These are phyloP conservation scores for Athalia circularis DNA, from an alignment of 2,888 invertebrate species.

Conservation along the genomic window DNA sequence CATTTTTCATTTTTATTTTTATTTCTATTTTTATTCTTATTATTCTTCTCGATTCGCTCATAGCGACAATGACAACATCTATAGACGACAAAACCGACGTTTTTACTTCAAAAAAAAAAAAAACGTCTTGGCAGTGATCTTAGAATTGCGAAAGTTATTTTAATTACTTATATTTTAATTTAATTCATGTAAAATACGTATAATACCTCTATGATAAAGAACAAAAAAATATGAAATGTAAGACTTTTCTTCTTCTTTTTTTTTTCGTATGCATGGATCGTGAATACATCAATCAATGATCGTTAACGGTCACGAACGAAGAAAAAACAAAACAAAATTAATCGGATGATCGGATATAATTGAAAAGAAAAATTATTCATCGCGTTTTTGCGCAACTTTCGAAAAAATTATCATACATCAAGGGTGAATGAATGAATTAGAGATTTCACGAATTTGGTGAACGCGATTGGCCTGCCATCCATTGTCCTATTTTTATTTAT, in stretches of 20 bases:
- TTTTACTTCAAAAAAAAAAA: constrained; percentile 54
- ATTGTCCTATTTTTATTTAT: neutral
- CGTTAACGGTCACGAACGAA: no score
- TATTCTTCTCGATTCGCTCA: neutral
- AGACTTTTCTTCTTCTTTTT: no score
- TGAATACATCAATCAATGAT: no score
- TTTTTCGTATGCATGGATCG: neutral
- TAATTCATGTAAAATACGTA: no score
- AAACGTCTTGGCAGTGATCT: constrained; percentile 72
- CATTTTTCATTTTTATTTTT: no score
- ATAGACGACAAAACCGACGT: constrained; percentile 65
- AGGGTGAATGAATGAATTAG: neutral
- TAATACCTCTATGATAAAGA: no score
- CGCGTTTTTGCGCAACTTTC: constrained; percentile 44
- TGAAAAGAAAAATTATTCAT: constrained; percentile 46
- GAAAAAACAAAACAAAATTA: no score
- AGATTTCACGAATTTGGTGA: neutral
- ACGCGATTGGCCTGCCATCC: constrained; percentile 36
- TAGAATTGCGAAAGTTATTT: constrained; percentile 65
- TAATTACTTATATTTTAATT: constrained; percentile 37
- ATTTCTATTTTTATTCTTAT: no score
- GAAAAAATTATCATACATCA: no score
- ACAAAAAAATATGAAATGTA: no score
- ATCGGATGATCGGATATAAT: no score
- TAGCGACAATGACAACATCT: constrained; percentile 51